These are phyloP conservation scores for Caiman crocodilus DNA, from an alignment of 2,797 vertebrate species.

Conservation along the genomic window DNA sequence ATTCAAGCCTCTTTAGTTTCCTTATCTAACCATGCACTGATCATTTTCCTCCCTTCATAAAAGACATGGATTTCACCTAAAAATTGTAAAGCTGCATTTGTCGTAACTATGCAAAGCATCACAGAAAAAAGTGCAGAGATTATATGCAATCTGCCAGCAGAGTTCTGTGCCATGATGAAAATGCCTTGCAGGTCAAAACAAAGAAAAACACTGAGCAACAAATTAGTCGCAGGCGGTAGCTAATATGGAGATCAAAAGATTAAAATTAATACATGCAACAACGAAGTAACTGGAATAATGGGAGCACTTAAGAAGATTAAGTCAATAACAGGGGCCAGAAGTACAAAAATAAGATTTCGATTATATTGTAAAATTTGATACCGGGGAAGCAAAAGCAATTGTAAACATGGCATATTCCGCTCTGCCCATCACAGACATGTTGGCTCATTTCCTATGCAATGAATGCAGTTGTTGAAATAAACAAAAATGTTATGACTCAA, in stretches of 20 bases:
- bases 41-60: slow-evolving; percentile 62
- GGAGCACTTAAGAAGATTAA: slow-evolving; percentile 83
- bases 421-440: slow-evolving; percentile 76
- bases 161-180: slow-evolving; percentile 85
- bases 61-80: slow-evolving; percentile 75
- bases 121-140: slow-evolving; percentile 81
- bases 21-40: slow-evolving; percentile 68
- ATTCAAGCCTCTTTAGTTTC: slow-evolving; percentile 49
- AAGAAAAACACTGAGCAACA: slow-evolving; percentile 83
- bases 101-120: slow-evolving; percentile 79
- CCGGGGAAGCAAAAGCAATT: slow-evolving; percentile 76
- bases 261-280: slow-evolving; percentile 86
- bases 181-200: slow-evolving; percentile 83
- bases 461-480: slow-evolving; percentile 80
- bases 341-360: slow-evolving; percentile 77
- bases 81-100: slow-evolving; percentile 76
- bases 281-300: slow-evolving; percentile 83
- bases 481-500: slow-evolving; percentile 80
- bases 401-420: slow-evolving; percentile 72
- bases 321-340: slow-evolving; percentile 75
- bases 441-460: slow-evolving; percentile 81
- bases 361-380: slow-evolving; percentile 76
- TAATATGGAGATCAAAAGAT: slow-evolving; percentile 86
- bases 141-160: slow-evolving; percentile 83
- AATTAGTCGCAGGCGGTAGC: slow-evolving; percentile 86